Conservation (phyloP, 2,797 vertebrate genomes). For the Agapornis canus region DNA sequence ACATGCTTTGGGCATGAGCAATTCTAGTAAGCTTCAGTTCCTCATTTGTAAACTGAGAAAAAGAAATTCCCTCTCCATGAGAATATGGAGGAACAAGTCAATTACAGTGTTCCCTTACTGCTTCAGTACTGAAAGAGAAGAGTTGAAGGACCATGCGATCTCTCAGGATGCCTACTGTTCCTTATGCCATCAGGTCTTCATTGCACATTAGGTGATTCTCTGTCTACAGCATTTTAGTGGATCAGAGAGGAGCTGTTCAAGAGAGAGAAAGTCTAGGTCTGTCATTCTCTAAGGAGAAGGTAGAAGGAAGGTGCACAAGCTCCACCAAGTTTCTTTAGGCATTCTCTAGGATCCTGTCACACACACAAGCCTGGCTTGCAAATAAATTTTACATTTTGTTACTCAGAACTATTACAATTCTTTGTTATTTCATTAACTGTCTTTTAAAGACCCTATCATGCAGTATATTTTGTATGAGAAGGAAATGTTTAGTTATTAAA, state of each 20-base stretch:
- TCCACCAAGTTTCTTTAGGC: neutral
- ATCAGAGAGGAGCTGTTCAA: neutral
- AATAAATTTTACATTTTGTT: neutral
- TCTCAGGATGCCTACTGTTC: rapidly evolving
- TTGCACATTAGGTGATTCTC: neutral
- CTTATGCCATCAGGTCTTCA: neutral
- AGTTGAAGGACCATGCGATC: neutral
- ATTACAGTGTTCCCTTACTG: neutral
- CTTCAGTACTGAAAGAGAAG: neutral
- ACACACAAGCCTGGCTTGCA: neutral
- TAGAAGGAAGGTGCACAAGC: neutral
- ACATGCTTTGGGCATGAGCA: neutral
- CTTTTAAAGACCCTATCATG: neutral
- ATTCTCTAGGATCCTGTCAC: neutral
- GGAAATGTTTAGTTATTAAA: neutral
- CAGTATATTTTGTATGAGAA: neutral
- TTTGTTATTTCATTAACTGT: neutral
- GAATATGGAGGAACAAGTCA: neutral
- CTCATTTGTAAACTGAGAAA: neutral
- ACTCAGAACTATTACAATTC: neutral
- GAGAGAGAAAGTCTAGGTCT: neutral
- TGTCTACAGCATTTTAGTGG: neutral
- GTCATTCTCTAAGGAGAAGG: neutral
- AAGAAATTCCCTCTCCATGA: neutral
- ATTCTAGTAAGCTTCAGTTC: neutral